Conservation (phyloP, 2,888 invertebrate species). For the Drosophila histrio region DNA sequence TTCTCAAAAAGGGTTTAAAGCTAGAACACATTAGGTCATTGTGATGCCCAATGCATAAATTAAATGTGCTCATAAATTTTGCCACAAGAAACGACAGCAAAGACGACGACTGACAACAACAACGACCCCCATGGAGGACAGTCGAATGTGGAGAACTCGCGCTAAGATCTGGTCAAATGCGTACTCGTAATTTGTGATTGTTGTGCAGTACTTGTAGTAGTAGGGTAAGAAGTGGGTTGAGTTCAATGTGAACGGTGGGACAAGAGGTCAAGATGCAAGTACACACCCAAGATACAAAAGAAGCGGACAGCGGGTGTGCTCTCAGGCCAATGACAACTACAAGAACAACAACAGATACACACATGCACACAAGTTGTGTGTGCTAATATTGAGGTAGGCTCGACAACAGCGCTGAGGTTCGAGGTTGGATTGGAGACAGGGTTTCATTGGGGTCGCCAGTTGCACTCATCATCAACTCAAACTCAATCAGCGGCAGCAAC, state of each 20-base stretch:
- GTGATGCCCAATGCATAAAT: conserved; percentile 54
- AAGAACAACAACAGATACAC: conserved; percentile 30
- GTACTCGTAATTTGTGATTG: conserved; percentile 74
- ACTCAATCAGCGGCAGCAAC: conserved; percentile 66
- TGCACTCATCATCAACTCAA: conserved; percentile 75
- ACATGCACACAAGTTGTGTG: conserved; percentile 21
- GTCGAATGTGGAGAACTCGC: conserved; percentile 12
- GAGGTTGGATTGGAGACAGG: neutral
- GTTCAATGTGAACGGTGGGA: neutral
- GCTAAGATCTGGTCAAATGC: conserved; percentile 37
- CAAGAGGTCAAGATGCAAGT: conserved; percentile 30
- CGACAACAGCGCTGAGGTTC: conserved; percentile 5
- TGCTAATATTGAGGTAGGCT: conserved; percentile 66
- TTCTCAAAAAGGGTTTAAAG: neutral
- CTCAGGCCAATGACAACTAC: conserved; percentile 28
- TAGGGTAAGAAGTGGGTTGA: conserved; percentile 2
- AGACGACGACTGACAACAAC: conserved; percentile 12
- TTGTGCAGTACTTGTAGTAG: conserved; percentile 63
- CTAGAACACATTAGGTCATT: conserved; percentile 1
- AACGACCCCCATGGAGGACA: conserved; percentile 60
- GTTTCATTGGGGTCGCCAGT: conserved; percentile 55
- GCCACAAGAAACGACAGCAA: conserved; percentile 59
- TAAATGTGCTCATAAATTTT: conserved; percentile 66
- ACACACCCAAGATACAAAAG: conserved; percentile 57
- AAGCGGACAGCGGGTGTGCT: conserved; percentile 58